phyloP scores from a whole-genome alignment of 2,888 invertebrate genomes.

The Drosophila antonietae region DNA sequence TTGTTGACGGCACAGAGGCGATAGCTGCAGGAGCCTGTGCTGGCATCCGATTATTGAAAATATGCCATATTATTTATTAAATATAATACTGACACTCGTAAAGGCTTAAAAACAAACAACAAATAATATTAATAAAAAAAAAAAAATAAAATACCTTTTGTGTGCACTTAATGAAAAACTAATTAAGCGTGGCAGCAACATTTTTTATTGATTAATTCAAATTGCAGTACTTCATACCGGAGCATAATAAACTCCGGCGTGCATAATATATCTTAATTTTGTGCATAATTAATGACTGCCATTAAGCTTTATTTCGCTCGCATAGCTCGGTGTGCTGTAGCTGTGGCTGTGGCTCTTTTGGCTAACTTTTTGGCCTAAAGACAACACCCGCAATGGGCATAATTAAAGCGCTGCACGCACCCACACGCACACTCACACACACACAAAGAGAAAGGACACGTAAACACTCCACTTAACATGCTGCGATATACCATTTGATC shows the following conservation, averaged over 20 bases:
- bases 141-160: not conserved
- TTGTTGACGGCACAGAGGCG: not conserved
- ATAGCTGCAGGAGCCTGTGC: not conserved
- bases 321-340: not conserved
- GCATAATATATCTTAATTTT: conserved; percentile 68
- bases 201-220: conserved; percentile 66
- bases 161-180: conserved; percentile 49
- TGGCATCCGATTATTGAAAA: conserved; percentile 32
- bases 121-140: not conserved
- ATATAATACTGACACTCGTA: conserved; percentile 41
- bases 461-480: conserved; percentile 72
- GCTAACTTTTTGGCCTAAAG: conserved; percentile 43
- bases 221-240: conserved; percentile 37
- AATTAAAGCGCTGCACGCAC: conserved; percentile 51
- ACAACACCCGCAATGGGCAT: conserved; percentile 41
- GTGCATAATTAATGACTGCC: conserved; percentile 69
- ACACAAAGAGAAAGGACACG: conserved; percentile 32
- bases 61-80: conserved; percentile 21
- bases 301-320: conserved; percentile 53
- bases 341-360: conserved; percentile 23
- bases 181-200: conserved; percentile 49
- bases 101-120: not conserved
- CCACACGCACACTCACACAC: conserved; percentile 1
- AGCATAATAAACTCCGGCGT: conserved; percentile 50
- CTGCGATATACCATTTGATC: conserved; percentile 74